A percentile compares a stretch with the other conserved stretches of the same genome.
These are phyloP conservation scores for Empis stercorea DNA, from an alignment of 2,888 invertebrate species.

Conservation along the genomic window DNA sequence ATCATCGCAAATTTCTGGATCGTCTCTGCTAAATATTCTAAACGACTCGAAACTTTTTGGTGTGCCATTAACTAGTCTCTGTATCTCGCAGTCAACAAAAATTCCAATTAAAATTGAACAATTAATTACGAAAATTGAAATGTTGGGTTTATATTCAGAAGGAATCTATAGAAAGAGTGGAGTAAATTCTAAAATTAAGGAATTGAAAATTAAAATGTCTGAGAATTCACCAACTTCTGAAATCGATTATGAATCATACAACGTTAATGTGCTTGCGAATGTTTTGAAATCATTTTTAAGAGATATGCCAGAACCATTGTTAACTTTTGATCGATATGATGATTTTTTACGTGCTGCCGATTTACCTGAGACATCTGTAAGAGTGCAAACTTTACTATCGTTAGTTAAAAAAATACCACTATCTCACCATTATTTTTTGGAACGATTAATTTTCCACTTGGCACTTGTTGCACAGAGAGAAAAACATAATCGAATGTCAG, in stretches of 20 bases:
- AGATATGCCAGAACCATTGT: constrained; percentile 84
- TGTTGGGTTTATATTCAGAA: constrained; percentile 23
- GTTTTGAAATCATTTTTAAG: constrained; percentile 80
- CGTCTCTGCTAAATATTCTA: constrained; percentile 16
- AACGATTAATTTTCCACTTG: constrained; percentile 83
- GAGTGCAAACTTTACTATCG: constrained; percentile 71
- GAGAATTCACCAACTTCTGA: constrained; percentile 54
- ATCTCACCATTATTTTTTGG: constrained; percentile 79
- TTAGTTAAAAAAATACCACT: constrained; percentile 81
- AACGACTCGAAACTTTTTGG: constrained; percentile 53
- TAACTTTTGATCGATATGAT: constrained; percentile 88
- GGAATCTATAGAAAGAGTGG: background rate
- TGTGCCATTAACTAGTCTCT: constrained; percentile 59
- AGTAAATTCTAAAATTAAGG: constrained; percentile 33
- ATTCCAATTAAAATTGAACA: constrained; percentile 82
- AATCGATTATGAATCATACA: constrained; percentile 61
- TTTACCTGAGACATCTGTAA: constrained; percentile 66
- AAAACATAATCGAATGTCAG: constrained; percentile 81
- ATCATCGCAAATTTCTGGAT: constrained; percentile 21
- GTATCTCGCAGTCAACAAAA: constrained; percentile 52
- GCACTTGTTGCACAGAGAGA: constrained; percentile 80
- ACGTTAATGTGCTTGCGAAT: constrained; percentile 81
- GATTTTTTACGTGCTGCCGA: constrained; percentile 85
- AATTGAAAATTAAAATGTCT: constrained; percentile 61
- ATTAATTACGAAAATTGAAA: constrained; percentile 79